Percentiles rank a stretch among this genome's conserved stretches.
Conservation (phyloP, 2,113 vertebrate genomes). For the Dermatemys mawii region DNA sequence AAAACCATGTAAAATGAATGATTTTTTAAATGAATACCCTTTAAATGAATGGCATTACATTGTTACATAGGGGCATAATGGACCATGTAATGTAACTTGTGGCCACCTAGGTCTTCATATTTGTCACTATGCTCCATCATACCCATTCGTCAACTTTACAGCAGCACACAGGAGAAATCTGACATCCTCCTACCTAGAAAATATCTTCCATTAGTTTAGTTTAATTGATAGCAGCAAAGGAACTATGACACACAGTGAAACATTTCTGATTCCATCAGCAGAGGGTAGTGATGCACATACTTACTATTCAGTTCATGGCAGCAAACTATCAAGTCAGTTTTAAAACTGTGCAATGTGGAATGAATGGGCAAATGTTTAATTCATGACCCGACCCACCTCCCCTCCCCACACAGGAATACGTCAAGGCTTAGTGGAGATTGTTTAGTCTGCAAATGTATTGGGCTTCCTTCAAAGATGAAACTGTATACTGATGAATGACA, state of each 20-base stretch:
- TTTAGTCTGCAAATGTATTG: neutral
- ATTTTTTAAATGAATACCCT: neutral
- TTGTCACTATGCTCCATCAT: neutral
- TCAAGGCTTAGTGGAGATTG: neutral
- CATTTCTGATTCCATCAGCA: fast-evolving
- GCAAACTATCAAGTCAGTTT: neutral
- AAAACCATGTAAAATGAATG: neutral
- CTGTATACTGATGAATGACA: neutral
- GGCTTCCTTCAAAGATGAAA: neutral
- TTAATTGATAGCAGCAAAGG: fast-evolving
- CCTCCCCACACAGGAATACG: neutral
- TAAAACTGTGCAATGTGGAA: neutral
- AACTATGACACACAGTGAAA: fast-evolving
- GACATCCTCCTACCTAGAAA: neutral
- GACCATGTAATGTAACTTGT: neutral
- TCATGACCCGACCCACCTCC: neutral
- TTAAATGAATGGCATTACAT: neutral
- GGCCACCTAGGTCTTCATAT: neutral
- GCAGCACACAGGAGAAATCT: neutral
- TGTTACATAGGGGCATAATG: neutral
- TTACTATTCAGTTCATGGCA: neutral
- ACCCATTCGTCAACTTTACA: neutral
- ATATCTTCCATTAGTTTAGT: fast-evolving
- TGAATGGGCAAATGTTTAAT: neutral
- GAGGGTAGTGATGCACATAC: neutral